Conservation (phyloP, 2,113 vertebrate genomes). For the Irena cyanogastra region DNA sequence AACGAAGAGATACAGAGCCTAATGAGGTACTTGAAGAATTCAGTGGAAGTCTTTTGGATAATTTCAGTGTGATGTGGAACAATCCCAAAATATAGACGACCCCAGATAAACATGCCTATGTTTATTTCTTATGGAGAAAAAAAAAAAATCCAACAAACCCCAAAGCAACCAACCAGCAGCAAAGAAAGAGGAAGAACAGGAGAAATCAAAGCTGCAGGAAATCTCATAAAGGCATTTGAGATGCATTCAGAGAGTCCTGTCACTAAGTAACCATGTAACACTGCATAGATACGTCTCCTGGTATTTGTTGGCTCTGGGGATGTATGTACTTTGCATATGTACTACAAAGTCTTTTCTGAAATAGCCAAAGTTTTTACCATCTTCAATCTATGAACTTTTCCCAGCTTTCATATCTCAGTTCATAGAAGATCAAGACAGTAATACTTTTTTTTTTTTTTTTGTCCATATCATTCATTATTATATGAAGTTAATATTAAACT, state of each 20-base stretch:
- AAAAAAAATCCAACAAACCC: neutral
- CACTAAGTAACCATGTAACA: neutral
- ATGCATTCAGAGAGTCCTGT: neutral
- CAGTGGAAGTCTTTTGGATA: neutral
- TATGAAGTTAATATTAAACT: neutral
- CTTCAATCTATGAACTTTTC: neutral
- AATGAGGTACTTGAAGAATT: neutral
- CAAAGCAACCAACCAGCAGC: fast-evolving
- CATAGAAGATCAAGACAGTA: neutral
- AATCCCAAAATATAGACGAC: neutral
- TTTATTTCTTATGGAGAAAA: neutral
- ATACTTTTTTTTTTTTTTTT: neutral
- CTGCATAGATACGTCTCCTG: neutral
- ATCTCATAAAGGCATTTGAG: neutral
- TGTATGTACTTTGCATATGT: neutral
- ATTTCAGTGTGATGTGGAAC: neutral
- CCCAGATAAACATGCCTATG: neutral
- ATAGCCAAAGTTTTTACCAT: neutral
- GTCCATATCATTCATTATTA: neutral
- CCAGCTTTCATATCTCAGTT: neutral
- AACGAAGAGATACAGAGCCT: neutral
- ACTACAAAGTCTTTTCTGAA: neutral
- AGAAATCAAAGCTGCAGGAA: neutral
- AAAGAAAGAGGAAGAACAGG: neutral
- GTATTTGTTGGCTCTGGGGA: neutral